Evolutionary conservation across 2,888 invertebrate genomes (phyloP).

Genomic region (Stegophylla sp.): DNA sequence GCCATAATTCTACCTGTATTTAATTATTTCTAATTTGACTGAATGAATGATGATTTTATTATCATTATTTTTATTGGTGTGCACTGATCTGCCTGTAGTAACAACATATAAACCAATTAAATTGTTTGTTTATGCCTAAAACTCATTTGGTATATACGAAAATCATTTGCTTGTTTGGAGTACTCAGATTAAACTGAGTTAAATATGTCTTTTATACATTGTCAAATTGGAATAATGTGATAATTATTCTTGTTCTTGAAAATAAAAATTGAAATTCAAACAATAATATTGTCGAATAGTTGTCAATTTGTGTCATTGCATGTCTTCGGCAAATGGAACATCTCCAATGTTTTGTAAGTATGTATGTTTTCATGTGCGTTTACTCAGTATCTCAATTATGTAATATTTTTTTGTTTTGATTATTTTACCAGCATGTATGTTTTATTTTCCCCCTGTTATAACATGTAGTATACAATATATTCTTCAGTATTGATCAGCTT

Average conservation of each 20-base stretch:
- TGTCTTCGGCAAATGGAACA: slow-evolving; percentile 54
- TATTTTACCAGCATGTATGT: slow-evolving; percentile 44
- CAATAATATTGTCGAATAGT: slow-evolving; percentile 50
- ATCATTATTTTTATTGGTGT: slow-evolving; percentile 5
- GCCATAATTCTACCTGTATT: slow-evolving; percentile 46
- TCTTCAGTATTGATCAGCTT: slow-evolving; percentile 10
- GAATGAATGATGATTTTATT: slow-evolving; percentile 39
- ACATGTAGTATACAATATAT: slow-evolving; percentile 6
- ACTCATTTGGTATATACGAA: slow-evolving; percentile 7
- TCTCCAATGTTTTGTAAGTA: slow-evolving; percentile 58
- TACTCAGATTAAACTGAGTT: slow-evolving; percentile 29
- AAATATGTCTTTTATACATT: slow-evolving; percentile 18
- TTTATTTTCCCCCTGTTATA: slow-evolving; percentile 25
- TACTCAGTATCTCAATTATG: slow-evolving; percentile 20
- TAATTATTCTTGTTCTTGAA: slow-evolving; percentile 14
- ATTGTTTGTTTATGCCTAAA: neutral
- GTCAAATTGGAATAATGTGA: slow-evolving; percentile 38
- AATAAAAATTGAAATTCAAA: slow-evolving; percentile 23
- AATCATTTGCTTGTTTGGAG: slow-evolving; percentile 41
- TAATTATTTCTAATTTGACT: slow-evolving; percentile 46
- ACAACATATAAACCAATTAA: neutral
- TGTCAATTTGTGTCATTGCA: slow-evolving; percentile 42
- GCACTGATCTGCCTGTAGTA: neutral
- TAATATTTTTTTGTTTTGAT: slow-evolving; percentile 43
- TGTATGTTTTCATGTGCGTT: slow-evolving; percentile 49